Evolutionary conservation across 2,888 invertebrate species (phyloP), one percentile per base, ranked within the genome.

Genomic region (Ethmia dodecea): DNA sequence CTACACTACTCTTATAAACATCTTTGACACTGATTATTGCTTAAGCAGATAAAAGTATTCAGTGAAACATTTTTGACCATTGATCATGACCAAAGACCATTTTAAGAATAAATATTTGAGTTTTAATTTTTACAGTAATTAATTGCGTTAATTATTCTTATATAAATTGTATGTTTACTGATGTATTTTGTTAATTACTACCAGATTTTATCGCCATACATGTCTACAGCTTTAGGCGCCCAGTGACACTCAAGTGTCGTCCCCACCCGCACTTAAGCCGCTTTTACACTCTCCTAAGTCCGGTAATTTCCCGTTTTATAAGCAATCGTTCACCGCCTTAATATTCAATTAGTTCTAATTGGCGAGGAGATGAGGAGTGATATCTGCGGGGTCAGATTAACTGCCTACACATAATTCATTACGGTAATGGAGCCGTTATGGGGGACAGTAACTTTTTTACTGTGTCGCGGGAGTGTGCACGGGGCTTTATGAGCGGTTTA

Each of bases 311-410:
- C 45, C 55, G 55, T 77, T 80, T 79, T 80, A 79, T 71, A 76
- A 62, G 70, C 75, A 68, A 73, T 73, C 68, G 60, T 72, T 58
- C 50, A 57, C n/a, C n/a, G n/a, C 53, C 61, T 76, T 77, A 74
- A 78, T 81, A 78, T 79, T 78, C 77, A 77, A 79, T 81, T 79
- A 79, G 61, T 49, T 63, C 47, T 78, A 76, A 80, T 78, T 73
- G 70, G 53, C 44, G 44, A 40, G 48, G 61, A 64, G 73, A 70
- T 70, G 74, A 71, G 68, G 62, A 61, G 59, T 68, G 73, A 72
- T 68, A 55, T 60, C 61, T 55, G 43, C 44, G 54, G 55, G 50
- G 46, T 45, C 50, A 55, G 64, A 72, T 71, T 71, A 73, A 72
- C 63, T 62, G 58, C 46, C 56, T 63, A 68, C 75, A 75, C 71